Percentiles rank a stretch among this genome's conserved stretches.
phyloP scores from a whole-genome alignment of 2,797 vertebrate species.

The Acipenser ruthenus region DNA sequence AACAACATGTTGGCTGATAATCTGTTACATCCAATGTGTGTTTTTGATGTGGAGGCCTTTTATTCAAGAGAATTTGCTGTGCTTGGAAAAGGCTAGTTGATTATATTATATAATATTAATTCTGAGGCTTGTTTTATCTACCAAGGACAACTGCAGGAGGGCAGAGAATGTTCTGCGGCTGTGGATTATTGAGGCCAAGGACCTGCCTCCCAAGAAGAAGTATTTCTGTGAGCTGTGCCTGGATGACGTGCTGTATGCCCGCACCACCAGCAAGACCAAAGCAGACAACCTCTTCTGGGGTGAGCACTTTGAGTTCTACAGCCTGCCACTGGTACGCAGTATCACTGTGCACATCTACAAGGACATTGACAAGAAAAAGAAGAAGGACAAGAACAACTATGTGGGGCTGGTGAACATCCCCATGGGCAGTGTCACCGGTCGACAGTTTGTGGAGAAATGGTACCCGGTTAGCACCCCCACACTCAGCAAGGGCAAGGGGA shows the following conservation, averaged over 20 bases:
- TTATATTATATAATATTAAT: too few relatives aligned
- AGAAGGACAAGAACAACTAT: slow-evolving; percentile 95
- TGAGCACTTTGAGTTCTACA: slow-evolving; percentile 84
- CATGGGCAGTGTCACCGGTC: slow-evolving; percentile 67
- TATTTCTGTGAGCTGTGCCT: slow-evolving; percentile 97
- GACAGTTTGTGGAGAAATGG: slow-evolving; percentile 93
- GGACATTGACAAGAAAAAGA: slow-evolving; percentile 88
- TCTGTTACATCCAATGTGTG: too few relatives aligned
- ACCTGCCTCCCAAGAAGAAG: slow-evolving; percentile 86
- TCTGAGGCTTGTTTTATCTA: slow-evolving; percentile 19
- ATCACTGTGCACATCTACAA: slow-evolving; percentile 93
- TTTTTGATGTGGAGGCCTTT: too few relatives aligned
- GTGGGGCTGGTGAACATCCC: slow-evolving; percentile 90
- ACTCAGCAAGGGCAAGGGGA: slow-evolving; percentile 74
- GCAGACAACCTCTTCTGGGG: slow-evolving; percentile 93
- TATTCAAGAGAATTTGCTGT: too few relatives aligned
- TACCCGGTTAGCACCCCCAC: slow-evolving; percentile 91
- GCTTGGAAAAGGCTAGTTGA: too few relatives aligned
- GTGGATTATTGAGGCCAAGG: slow-evolving; percentile 97
- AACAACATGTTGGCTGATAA: too few relatives aligned
- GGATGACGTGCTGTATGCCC: slow-evolving; percentile 86
- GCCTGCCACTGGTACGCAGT: slow-evolving; percentile 72
- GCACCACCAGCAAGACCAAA: slow-evolving; percentile 90
- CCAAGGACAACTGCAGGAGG: slow-evolving; percentile 83
- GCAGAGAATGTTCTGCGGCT: slow-evolving; percentile 83